phyloP scores from a whole-genome alignment of 2,113 vertebrate genomes.

The Natator depressus region DNA sequence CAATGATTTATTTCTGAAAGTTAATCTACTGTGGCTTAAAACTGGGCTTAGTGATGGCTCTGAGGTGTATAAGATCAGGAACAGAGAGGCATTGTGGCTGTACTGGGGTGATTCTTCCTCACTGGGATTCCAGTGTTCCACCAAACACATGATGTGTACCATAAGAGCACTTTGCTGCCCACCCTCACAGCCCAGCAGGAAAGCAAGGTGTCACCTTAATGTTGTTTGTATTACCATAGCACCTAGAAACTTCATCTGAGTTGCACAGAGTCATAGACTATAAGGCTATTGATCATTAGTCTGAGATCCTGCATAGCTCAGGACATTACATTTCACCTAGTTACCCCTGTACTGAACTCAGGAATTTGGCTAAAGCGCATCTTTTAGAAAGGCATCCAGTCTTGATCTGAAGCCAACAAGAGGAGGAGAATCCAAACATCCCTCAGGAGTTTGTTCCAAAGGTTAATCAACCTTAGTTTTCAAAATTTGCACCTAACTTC shows the following conservation, averaged over 20 bases:
- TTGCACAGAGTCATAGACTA: background rate
- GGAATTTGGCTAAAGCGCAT: background rate
- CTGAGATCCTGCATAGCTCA: background rate
- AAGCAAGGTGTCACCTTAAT: background rate
- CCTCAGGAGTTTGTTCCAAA: background rate
- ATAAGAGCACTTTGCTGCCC: background rate
- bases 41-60: background rate
- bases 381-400: background rate
- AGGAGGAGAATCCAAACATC: background rate
- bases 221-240: background rate
- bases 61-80: background rate
- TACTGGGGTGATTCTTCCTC: background rate
- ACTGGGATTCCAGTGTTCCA: background rate
- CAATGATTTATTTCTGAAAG: slow-evolving; percentile 16
- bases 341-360: background rate
- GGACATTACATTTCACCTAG: background rate
- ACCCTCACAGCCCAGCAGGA: background rate
- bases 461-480: background rate
- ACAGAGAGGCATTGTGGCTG: background rate
- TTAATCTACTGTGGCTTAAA: background rate
- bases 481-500: background rate
- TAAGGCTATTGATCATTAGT: background rate
- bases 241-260: background rate
- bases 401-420: background rate
- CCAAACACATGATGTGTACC: background rate